A percentile compares a stretch with the other conserved stretches of the same genome.
These are phyloP conservation scores for Trisateles emortualis DNA, from an alignment of 2,888 invertebrate species.

Conservation along the genomic window DNA sequence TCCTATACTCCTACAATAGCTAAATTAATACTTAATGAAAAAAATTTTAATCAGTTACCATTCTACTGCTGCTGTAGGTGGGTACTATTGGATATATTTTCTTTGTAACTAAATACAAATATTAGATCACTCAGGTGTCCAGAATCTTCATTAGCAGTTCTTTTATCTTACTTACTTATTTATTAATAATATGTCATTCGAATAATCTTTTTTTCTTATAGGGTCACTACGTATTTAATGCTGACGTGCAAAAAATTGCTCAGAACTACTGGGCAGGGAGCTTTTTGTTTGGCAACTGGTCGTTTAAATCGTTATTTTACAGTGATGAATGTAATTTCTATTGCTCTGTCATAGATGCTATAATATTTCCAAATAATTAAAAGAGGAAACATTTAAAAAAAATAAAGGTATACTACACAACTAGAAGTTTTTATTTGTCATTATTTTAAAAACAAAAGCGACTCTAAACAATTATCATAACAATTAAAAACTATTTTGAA, in stretches of 20 bases:
- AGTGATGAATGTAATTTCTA: slow-evolving; percentile 64
- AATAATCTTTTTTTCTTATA: slow-evolving; percentile 24
- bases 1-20: no score
- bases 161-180: no score
- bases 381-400: slow-evolving; percentile 1
- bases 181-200: no score
- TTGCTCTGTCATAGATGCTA: slow-evolving; percentile 53
- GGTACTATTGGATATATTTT: no score
- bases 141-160: no score
- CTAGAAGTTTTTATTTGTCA: neutral
- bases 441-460: neutral
- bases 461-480: no score
- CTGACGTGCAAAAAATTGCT: slow-evolving; percentile 58
- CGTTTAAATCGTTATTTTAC: slow-evolving; percentile 60
- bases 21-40: no score
- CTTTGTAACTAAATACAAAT: no score
- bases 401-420: neutral
- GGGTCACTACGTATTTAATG: slow-evolving; percentile 55
- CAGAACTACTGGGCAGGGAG: slow-evolving; percentile 60
- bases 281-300: slow-evolving; percentile 63
- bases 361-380: slow-evolving; percentile 49
- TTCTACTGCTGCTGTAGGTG: no score
- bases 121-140: no score
- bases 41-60: no score
- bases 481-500: no score